Evolutionary conservation across 2,797 vertebrate genomes (phyloP), one percentile per base, ranked within the genome.

Genomic region (Vultur gryphus): DNA sequence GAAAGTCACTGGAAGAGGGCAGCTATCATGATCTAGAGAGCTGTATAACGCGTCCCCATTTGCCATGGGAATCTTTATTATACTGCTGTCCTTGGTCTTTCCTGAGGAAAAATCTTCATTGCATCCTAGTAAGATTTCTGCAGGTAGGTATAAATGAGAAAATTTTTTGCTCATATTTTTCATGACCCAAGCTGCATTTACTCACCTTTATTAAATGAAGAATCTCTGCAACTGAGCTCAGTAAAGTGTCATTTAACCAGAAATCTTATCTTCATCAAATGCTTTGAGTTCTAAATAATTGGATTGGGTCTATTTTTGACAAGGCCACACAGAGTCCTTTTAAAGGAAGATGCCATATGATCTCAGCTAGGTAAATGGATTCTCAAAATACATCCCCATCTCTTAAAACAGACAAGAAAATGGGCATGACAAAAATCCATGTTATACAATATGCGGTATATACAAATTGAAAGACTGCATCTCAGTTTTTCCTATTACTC

Each of bases 321-420:
- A 96, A 97, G 89, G 86, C 81, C 87, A 86, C 85, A 82, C 29
- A 91, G 17, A 87, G 37, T 87, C 62, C 62, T 87, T 95, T 80
- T 72, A 83, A 78, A 91, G 87, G 84, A 95, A 89, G 81, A 92
- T 87, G 86, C 61, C 55, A 7, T 51, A 43, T 79, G 37, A 62
- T 75, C 65, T 93, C 58, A 92, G 61, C 64, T 91, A 85, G 23
- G 29, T 76, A 89, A 85, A 62, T 69, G 70, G 89, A 93, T 91
- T 94, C 93, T 93, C 85, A 95, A 73, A 91, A 90, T 92, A 93
- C 69, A 95, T 93, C 61, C 95, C 93, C 94, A 79, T 91, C 87
- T 94, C 95, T 96, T 69, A 71, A 71, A 93, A 80, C 89, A 90
- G 87, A 94, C 92, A 89, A 84, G 88, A 95, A 96, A 96, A 87